phyloP scores from a whole-genome alignment of 2,113 vertebrate genomes.

The Crotalus viridis region DNA sequence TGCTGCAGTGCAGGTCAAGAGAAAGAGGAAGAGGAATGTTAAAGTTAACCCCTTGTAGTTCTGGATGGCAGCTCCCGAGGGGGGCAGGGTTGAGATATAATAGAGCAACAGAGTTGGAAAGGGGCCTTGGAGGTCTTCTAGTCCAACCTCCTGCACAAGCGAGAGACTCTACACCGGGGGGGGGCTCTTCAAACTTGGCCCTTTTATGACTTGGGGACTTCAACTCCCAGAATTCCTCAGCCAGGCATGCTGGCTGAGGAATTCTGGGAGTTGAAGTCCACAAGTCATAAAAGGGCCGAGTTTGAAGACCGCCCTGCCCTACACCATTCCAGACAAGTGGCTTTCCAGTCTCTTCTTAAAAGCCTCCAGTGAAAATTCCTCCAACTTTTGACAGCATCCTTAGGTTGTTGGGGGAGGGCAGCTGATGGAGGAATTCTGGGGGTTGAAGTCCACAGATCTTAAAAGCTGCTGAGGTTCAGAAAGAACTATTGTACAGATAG shows the following conservation, averaged over 20 bases:
- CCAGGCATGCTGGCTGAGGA: too few relatives aligned
- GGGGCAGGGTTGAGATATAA: neutral
- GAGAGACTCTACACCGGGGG: neutral
- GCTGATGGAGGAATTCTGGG: neutral
- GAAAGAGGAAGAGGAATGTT: slow-evolving; percentile 56
- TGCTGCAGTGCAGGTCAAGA: slow-evolving; percentile 56
- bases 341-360: neutral
- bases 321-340: neutral
- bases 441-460: neutral
- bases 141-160: neutral
- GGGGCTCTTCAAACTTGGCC: neutral
- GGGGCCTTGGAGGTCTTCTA: neutral
- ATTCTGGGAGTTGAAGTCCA: too few relatives aligned
- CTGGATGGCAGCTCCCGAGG: slow-evolving; percentile 1
- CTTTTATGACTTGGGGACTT: too few relatives aligned
- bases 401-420: neutral
- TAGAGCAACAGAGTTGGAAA: neutral
- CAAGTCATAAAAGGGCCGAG: too few relatives aligned
- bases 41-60: slow-evolving; percentile 59
- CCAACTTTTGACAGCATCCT: too few relatives aligned
- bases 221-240: too few relatives aligned
- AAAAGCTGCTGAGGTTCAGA: neutral
- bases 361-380: neutral
- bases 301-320: neutral
- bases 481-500: neutral